Percentiles rank a stretch among this genome's conserved stretches.
These are phyloP conservation scores for Drosophila lacicola DNA, from an alignment of 2,888 invertebrate species.

Conservation along the genomic window DNA sequence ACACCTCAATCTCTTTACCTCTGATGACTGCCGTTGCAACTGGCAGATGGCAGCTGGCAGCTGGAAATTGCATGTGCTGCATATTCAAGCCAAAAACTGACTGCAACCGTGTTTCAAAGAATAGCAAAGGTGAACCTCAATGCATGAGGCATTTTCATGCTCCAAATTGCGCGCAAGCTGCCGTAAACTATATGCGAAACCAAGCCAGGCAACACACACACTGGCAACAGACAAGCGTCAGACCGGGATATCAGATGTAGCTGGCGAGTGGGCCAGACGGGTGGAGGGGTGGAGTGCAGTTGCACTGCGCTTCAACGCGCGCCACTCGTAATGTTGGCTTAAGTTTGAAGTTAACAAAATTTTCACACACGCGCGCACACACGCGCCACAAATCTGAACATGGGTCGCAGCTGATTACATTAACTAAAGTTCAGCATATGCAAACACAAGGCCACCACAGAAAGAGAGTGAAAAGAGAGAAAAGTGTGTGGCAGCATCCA, in stretches of 20 bases:
- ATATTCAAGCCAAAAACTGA: slow-evolving; percentile 31
- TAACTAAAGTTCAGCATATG: slow-evolving; percentile 79
- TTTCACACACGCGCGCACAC: slow-evolving; percentile 55
- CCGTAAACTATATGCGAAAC: slow-evolving; percentile 32
- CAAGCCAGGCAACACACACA: slow-evolving; percentile 22
- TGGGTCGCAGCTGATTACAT: slow-evolving; percentile 82
- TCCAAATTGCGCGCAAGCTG: slow-evolving; percentile 51
- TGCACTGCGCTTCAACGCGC: slow-evolving; percentile 50
- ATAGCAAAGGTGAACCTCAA: slow-evolving; percentile 39
- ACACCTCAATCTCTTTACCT: neutral
- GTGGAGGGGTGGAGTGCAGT: slow-evolving; percentile 12
- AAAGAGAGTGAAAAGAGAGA: neutral
- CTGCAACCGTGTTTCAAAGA: slow-evolving; percentile 24
- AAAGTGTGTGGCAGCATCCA: slow-evolving; percentile 11
- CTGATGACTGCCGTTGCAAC: slow-evolving; percentile 11
- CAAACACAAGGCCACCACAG: slow-evolving; percentile 34
- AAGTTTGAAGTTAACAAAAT: slow-evolving; percentile 77
- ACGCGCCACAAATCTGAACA: slow-evolving; percentile 39
- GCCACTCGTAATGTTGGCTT: slow-evolving; percentile 67
- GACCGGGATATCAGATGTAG: neutral
- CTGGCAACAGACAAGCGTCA: slow-evolving; percentile 14
- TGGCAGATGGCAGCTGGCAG: slow-evolving; percentile 58
- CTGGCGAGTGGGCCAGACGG: neutral
- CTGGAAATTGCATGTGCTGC: slow-evolving; percentile 69
- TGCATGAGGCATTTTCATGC: slow-evolving; percentile 49